phyloP scores from a whole-genome alignment of 2,113 vertebrate genomes.

The Dicerorhinus sumatrensis region DNA sequence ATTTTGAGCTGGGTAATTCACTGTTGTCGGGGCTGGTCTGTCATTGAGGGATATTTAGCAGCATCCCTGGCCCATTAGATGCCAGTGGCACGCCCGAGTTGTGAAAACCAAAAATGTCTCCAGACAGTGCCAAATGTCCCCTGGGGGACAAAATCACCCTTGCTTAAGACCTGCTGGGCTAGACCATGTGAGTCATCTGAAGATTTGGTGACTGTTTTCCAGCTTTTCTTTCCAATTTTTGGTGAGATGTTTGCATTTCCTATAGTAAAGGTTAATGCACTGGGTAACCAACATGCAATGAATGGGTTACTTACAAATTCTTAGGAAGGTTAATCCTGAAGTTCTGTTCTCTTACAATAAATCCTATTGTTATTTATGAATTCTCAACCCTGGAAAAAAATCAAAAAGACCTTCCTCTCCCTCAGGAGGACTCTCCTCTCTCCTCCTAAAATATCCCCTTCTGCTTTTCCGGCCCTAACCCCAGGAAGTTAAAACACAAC shows the following conservation, averaged over 20 bases:
- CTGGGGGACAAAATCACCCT: not conserved
- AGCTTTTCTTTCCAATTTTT: slow-evolving; percentile 78
- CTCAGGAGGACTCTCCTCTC: not conserved
- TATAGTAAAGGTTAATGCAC: slow-evolving; percentile 74
- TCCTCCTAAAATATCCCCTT: not conserved
- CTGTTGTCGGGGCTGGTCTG: not conserved
- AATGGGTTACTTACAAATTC: slow-evolving; percentile 70
- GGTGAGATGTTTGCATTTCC: slow-evolving; percentile 77
- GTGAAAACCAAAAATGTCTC: not conserved
- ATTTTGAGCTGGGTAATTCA: rapidly evolving
- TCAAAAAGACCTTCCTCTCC: slow-evolving; percentile 73
- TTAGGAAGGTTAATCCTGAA: slow-evolving; percentile 79
- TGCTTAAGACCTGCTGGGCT: not conserved
- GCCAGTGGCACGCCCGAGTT: too few species aligned
- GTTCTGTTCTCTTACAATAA: slow-evolving; percentile 70
- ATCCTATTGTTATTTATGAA: slow-evolving; percentile 77
- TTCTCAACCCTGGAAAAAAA: slow-evolving; percentile 75
- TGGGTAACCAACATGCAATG: slow-evolving; percentile 68
- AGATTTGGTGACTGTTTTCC: slow-evolving; percentile 71
- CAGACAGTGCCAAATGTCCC: too few species aligned
- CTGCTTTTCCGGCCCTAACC: not conserved
- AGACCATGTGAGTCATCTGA: not conserved
- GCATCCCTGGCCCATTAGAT: not conserved
- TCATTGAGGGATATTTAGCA: not conserved
- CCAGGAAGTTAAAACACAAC: slow-evolving; percentile 81